Conservation (phyloP, 1,140 invertebrate species). For the Ericerus pela region DNA sequence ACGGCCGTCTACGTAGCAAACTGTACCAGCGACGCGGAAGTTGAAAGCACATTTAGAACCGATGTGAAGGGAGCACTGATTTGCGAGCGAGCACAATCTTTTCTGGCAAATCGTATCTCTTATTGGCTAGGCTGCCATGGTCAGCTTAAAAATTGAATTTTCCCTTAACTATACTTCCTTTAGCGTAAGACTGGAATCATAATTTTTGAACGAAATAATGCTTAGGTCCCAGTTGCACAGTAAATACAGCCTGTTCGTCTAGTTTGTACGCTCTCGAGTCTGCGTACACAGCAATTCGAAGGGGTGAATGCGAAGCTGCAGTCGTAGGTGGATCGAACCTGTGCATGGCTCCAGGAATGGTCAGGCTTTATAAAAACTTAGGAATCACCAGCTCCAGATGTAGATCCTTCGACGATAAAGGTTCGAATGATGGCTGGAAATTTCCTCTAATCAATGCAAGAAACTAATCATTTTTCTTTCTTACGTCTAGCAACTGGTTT, state of each 20-base stretch:
- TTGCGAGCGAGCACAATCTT: slow-evolving; percentile 68
- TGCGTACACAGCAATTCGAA: slow-evolving; percentile 54
- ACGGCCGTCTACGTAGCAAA: slow-evolving; percentile 68
- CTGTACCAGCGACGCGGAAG: slow-evolving; percentile 59
- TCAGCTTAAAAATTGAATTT: not conserved
- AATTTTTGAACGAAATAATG: not conserved
- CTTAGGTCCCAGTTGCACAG: slow-evolving; percentile 50
- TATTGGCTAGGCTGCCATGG: slow-evolving; percentile 50
- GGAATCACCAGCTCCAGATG: slow-evolving; percentile 67
- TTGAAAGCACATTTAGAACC: not conserved
- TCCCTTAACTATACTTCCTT: not conserved
- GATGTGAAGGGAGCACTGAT: slow-evolving; percentile 39
- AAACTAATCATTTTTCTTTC: not conserved
- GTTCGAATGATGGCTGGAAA: slow-evolving; percentile 21
- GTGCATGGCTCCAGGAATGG: slow-evolving; percentile 61
- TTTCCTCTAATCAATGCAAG: too few species aligned
- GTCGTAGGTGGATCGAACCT: slow-evolving; percentile 70
- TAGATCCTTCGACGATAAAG: slow-evolving; percentile 70
- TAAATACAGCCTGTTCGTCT: slow-evolving; percentile 80
- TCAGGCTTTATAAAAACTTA: slow-evolving; percentile 52
- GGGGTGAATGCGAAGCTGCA: slow-evolving; percentile 64
- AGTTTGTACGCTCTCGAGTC: slow-evolving; percentile 66
- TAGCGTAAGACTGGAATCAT: not conserved
- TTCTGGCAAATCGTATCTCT: slow-evolving; percentile 81
- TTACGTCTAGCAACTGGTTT: slow-evolving; percentile 40